A percentile compares a stretch with the other conserved stretches of the same genome.
phyloP scores from a whole-genome alignment of 2,888 invertebrate species.

The Exephanes ischioxanthus region DNA sequence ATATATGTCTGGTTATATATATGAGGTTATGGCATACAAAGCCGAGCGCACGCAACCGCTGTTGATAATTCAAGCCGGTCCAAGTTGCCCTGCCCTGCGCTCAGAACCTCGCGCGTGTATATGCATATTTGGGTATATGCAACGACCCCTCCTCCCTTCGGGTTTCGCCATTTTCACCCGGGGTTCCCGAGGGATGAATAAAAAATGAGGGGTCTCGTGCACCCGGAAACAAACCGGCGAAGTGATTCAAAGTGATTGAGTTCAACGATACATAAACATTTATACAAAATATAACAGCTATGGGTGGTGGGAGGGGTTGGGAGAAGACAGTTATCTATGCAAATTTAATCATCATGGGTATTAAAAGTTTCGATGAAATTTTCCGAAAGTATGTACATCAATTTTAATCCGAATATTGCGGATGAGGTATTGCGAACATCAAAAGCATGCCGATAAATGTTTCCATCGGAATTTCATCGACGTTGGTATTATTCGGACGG shows the following conservation, averaged over 20 bases:
- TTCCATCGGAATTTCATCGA: too few relatives aligned
- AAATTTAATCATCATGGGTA: conserved; percentile 1
- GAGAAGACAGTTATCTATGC: neutral
- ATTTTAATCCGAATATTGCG: neutral
- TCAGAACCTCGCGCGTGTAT: conserved; percentile 10
- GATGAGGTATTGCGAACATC: neutral
- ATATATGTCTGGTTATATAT: neutral
- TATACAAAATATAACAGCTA: neutral
- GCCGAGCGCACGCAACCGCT: conserved; percentile 37
- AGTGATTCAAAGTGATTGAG: conserved; percentile 60
- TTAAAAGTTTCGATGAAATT: neutral
- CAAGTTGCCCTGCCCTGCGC: conserved; percentile 27
- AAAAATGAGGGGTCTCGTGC: conserved; percentile 61
- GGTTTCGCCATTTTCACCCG: neutral
- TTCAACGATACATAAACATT: conserved; percentile 29
- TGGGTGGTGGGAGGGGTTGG: neutral
- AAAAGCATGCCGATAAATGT: too few relatives aligned
- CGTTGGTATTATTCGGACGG: too few relatives aligned
- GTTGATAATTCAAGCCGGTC: conserved; percentile 54
- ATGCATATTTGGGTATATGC: conserved; percentile 13
- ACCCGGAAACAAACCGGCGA: conserved; percentile 39
- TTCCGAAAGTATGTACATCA: too few relatives aligned
- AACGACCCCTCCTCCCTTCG: neutral
- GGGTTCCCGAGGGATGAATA: conserved; percentile 58
- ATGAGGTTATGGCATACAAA: conserved; percentile 28